Conservation (phyloP, 2,888 invertebrate genomes). For the Nymphalis polychloros region DNA sequence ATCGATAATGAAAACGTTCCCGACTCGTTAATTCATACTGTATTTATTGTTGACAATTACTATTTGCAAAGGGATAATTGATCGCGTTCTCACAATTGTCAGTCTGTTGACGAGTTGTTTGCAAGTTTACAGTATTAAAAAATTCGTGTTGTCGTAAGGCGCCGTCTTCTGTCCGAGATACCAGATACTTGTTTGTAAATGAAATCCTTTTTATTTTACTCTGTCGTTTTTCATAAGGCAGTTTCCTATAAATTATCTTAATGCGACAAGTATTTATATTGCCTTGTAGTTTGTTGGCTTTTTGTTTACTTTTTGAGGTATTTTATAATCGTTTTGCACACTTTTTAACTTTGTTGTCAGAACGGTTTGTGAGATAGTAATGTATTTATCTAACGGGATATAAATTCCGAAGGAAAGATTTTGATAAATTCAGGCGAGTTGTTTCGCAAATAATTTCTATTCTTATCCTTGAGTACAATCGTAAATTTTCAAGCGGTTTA, state of each 20-base stretch:
- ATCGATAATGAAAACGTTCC: conserved; percentile 77
- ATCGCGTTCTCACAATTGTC: conserved; percentile 81
- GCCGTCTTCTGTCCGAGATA: conserved; percentile 55
- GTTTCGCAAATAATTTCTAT: conserved; percentile 39
- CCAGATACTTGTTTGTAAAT: conserved; percentile 54
- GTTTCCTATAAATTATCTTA: conserved; percentile 67
- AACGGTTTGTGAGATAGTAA: conserved; percentile 57
- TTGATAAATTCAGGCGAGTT: conserved; percentile 37
- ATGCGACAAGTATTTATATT: conserved; percentile 70
- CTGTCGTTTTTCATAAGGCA: conserved; percentile 51
- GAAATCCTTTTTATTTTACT: conserved; percentile 54
- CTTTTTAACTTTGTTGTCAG: conserved; percentile 52
- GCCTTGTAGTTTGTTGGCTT: conserved; percentile 56
- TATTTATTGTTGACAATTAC: conserved; percentile 77
- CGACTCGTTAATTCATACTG: conserved; percentile 66
- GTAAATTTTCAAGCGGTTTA: conserved; percentile 42
- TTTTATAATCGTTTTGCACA: conserved; percentile 55
- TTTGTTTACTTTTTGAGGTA: conserved; percentile 46
- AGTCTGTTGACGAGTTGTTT: conserved; percentile 68
- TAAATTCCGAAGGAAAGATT: conserved; percentile 44
- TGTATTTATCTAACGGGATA: conserved; percentile 62
- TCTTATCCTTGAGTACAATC: conserved; percentile 37
- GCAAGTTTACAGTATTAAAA: conserved; percentile 68
- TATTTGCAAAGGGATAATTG: conserved; percentile 78
- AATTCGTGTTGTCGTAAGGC: conserved; percentile 56